phyloP scores from a whole-genome alignment of 2,888 invertebrate genomes.

The Drosophila falleni region DNA sequence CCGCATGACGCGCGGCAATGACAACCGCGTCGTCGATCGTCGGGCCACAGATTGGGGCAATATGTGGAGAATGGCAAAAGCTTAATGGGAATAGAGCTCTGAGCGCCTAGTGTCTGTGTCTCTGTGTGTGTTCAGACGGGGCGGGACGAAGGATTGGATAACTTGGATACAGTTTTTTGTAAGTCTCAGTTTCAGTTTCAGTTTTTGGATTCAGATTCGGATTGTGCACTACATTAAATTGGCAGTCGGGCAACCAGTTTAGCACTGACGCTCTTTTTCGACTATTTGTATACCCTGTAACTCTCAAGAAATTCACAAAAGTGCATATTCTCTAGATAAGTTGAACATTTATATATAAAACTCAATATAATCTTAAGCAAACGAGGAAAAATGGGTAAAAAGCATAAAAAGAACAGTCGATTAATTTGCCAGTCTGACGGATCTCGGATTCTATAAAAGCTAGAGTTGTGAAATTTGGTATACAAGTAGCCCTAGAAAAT shows the following conservation, averaged over 20 bases:
- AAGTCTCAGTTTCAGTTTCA: slow-evolving; percentile 25
- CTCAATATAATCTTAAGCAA: background rate
- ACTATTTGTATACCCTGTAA: slow-evolving; percentile 23
- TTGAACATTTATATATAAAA: background rate
- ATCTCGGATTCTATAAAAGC: background rate
- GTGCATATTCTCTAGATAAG: background rate
- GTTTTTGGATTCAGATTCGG: slow-evolving; percentile 39
- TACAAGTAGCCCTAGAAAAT: background rate
- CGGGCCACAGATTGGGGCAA: slow-evolving; percentile 25
- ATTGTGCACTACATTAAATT: slow-evolving; percentile 69
- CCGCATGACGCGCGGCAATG: slow-evolving; percentile 71
- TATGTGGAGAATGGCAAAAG: slow-evolving; percentile 48
- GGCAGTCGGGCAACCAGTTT: slow-evolving; percentile 48
- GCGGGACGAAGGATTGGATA: background rate
- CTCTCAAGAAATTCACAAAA: background rate
- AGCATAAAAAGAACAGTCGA: no score
- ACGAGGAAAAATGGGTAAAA: no score
- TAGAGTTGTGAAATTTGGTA: background rate
- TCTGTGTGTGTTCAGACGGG: slow-evolving; percentile 1
- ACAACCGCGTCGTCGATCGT: slow-evolving; percentile 43
- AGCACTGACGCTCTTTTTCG: background rate
- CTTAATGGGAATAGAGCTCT: slow-evolving; percentile 37
- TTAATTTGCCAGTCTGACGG: background rate
- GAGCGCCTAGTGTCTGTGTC: slow-evolving; percentile 5
- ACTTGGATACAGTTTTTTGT: slow-evolving; percentile 26